A percentile compares a stretch with the other conserved stretches of the same genome.
These are phyloP conservation scores for Lumbricus terrestris DNA, from an alignment of 2,888 invertebrate genomes.

Conservation along the genomic window DNA sequence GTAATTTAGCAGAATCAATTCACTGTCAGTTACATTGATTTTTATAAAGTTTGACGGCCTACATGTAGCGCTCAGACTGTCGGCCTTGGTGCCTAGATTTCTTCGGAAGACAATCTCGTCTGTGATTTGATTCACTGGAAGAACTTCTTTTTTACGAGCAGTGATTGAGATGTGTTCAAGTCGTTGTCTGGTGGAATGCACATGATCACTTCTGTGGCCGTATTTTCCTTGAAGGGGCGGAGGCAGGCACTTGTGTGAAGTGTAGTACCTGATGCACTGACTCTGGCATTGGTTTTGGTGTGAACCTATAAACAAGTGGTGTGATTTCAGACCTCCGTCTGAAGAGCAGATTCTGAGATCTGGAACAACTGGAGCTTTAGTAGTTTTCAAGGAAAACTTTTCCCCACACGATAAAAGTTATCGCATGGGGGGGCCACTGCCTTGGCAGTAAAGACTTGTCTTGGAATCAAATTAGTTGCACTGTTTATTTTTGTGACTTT, in stretches of 20 bases:
- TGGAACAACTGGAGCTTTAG: not conserved
- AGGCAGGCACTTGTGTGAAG: not conserved
- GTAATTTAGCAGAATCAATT: too few species aligned
- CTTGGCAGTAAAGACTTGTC: not conserved
- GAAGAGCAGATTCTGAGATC: not conserved
- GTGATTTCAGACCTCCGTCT: not conserved
- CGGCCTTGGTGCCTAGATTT: not conserved
- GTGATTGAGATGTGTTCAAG: not conserved
- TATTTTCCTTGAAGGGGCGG: not conserved
- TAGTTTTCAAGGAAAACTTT: not conserved
- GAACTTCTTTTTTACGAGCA: not conserved
- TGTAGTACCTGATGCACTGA: not conserved
- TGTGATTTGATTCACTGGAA: not conserved
- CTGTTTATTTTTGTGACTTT: not conserved
- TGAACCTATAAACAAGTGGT: not conserved
- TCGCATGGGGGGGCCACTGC: not conserved
- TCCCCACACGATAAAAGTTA: not conserved
- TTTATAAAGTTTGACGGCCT: too few species aligned
- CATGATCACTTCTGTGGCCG: not conserved
- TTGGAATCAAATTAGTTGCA: not conserved
- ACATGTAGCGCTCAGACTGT: too few species aligned
- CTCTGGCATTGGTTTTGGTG: not conserved
- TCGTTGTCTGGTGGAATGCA: not conserved
- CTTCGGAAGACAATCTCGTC: not conserved
- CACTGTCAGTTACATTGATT: too few species aligned